Conservation (phyloP, 2,797 vertebrate species). For the Cichlasoma orientale region DNA sequence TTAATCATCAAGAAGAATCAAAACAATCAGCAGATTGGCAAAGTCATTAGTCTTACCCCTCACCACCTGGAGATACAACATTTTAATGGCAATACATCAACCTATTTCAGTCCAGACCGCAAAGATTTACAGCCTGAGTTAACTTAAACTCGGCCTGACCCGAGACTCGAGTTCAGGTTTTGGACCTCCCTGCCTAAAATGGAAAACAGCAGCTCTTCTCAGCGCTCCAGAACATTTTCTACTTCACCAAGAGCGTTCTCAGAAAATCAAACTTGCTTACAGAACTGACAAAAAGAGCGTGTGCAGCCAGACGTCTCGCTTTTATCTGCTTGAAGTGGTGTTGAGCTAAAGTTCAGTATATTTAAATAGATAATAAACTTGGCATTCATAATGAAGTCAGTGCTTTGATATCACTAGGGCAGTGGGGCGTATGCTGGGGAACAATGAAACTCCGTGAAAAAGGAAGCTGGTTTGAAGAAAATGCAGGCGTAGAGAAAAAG, state of each 20-base stretch:
- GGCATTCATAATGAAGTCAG: conserved; percentile 21
- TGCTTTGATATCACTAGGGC: neutral
- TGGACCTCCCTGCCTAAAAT: neutral
- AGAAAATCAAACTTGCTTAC: neutral
- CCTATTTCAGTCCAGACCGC: neutral
- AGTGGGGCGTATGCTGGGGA: conserved; percentile 1
- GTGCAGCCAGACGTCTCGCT: neutral
- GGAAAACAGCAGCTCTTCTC: neutral
- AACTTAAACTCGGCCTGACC: rapidly evolving
- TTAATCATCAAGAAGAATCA: neutral
- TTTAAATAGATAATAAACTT: neutral
- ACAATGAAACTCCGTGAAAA: conserved; percentile 36
- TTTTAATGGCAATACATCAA: neutral
- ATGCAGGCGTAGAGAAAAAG: conserved; percentile 1
- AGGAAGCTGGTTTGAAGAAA: conserved; percentile 7
- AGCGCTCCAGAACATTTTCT: neutral
- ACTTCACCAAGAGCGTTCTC: neutral
- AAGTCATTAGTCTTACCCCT: neutral
- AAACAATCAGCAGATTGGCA: neutral
- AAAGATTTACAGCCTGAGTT: neutral
- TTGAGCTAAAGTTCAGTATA: neutral
- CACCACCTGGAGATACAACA: rapidly evolving
- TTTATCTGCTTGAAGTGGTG: neutral
- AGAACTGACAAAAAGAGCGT: neutral
- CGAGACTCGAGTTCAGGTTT: neutral